A percentile compares a stretch with the other conserved stretches of the same genome.
These are phyloP conservation scores for Sus scrofa DNA, from an alignment of 2,113 vertebrate species.

Conservation along the genomic window DNA sequence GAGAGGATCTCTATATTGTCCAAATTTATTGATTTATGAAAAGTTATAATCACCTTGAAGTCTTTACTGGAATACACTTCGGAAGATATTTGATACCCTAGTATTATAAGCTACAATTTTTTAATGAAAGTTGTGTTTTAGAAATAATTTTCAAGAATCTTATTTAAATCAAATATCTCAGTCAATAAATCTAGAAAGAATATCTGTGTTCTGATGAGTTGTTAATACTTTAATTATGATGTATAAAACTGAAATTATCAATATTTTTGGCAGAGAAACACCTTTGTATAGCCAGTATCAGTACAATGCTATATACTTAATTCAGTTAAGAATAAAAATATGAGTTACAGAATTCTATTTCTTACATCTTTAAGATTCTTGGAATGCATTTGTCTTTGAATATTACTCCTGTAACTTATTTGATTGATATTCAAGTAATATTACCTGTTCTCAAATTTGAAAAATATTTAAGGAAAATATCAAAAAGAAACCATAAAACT, in stretches of 20 bases:
- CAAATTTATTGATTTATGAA: not conserved
- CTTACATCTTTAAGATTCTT: not conserved
- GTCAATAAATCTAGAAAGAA: not conserved
- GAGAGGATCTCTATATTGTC: not conserved
- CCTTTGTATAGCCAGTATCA: not conserved
- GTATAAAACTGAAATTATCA: not conserved
- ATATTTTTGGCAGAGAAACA: not conserved
- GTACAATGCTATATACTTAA: not conserved
- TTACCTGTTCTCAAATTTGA: not conserved
- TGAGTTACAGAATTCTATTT: not conserved
- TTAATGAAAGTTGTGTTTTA: not conserved
- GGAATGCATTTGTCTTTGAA: not conserved
- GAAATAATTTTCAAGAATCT: not conserved
- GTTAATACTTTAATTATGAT: not conserved
- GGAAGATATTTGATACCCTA: not conserved
- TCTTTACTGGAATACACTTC: not conserved
- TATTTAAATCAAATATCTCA: not conserved
- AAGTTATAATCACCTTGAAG: not conserved
- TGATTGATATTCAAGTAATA: not conserved
- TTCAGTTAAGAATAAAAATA: not conserved
- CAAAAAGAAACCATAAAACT: not conserved
- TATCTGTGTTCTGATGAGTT: not conserved
- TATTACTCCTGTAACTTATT: not conserved
- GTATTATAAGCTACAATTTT: not conserved
- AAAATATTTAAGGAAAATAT: not conserved